Base-by-base conservation (phyloP, 1,140 invertebrate genomes). In the Monomorium pharaonis region DNA sequence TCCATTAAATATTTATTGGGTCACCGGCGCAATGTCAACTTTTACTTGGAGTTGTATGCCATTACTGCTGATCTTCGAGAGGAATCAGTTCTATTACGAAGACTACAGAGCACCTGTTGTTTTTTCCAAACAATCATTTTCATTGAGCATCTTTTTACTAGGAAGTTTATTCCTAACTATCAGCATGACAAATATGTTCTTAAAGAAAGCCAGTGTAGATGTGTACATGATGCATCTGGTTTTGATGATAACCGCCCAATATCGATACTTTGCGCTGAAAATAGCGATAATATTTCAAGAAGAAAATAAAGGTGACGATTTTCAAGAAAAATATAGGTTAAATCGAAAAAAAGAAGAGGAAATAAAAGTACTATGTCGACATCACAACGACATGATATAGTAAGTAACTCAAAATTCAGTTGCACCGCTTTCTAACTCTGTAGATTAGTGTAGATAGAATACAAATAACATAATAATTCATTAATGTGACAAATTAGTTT, bases 201-300 rank as follows among this genome's bases (percentile, higher is more conserved):
- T 62, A 0, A 86, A 75, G 60, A 92, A 91, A 27, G 42, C 63
- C 1, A 72, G 86, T 6, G 21, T 87, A 0, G 91, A 92, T 30
- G 0, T 91, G 1, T 92, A 92, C 33, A 83, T 63, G 4, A 87
- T 77, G 12, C 58, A 92, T n/a, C 21, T 89, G 3, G 67, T 92
- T 21, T 56, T 76, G 0, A 24, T 91, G 7, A 54, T 88, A 5
- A 88, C 90, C 0, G 67, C 87, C 0, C 86, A 91, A 5, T 91
- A 92, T 37, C 76, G 70, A 42, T 91, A 89, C 33, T 12, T 90
- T 10, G 18, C 49, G 5, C n/a, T 18, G 16, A 51, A 5, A 14
- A 16, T 51, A 6, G 49, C n/a, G 7, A 18, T 51, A n/a, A 16
- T 51, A 18, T 51, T 51, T 51, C 49, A 51, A n/a, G n/a, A n/a